Base-by-base conservation (phyloP, 1,140 invertebrate species). In the Drosophila nigrodunni region DNA sequence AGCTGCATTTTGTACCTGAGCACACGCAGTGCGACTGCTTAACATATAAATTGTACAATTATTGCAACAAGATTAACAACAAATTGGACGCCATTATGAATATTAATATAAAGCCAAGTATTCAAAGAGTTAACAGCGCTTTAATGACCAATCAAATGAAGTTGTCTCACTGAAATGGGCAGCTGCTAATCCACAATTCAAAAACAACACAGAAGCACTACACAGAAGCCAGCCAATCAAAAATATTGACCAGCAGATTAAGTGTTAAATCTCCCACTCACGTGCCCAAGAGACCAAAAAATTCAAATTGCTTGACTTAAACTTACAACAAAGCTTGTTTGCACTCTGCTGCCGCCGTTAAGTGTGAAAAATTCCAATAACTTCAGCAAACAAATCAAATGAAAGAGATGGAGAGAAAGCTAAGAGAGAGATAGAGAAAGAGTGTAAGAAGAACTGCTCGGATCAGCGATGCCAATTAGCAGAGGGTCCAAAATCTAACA, bases 381-480 rank as follows among this genome's bases (percentile, higher is more conserved):
- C 25, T 30, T 25, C 2, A 46, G 52, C 57, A 44, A 11, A 41
- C 18, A 52, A 41, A 52, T 13, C 25, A 34, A 35, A 34, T 41
- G 49, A 61, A 35, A 55, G 43, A 55, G 25, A 30, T 5, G 6
- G 25, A 39, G 37, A 66, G 18, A 21, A 21, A 21, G 18, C 18
- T 2, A 54, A 39, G 25, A 44, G 49, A 50, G 15, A 50, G 4
- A 39, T 2, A 35, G 7, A 15, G 5, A 41, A 0, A 44, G 13
- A 10, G 15, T 30, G 35, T 3, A 15, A 47, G 7, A 11, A 54
- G 61, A 21, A 21, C 54, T 72, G 54, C 15, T 44, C 69, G 61
- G 61, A 46, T 57, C 69, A 72, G 61, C n/a, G 67, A 62, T 64
- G 62, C 68, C 82, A 87, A 87, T 87, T 87, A 87, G 83, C 82